Evolutionary conservation across 2,797 vertebrate species (phyloP).

Genomic region (Premnoplex brunnescens): DNA sequence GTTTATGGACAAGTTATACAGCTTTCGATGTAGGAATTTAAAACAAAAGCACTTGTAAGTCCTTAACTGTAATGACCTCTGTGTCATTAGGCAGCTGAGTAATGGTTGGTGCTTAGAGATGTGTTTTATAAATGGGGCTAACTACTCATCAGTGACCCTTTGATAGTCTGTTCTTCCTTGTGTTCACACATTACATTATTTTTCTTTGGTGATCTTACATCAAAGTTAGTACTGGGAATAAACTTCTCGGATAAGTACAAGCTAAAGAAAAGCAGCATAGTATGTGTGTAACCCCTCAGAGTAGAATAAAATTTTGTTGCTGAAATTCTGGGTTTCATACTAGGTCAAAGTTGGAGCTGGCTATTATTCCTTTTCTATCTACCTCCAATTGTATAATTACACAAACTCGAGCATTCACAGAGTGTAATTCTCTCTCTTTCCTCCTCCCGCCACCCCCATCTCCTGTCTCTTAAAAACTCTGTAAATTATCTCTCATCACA

Average conservation of each 20-base stretch:
- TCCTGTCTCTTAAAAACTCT: background rate
- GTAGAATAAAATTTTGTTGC: background rate
- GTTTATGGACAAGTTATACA: background rate
- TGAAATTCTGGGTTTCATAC: background rate
- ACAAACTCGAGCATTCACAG: background rate
- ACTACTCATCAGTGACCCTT: background rate
- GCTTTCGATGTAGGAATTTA: background rate
- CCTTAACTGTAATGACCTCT: background rate
- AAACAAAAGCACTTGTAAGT: background rate
- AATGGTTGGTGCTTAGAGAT: background rate
- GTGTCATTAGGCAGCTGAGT: background rate
- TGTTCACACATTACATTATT: background rate
- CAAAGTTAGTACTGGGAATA: background rate
- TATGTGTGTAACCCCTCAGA: background rate
- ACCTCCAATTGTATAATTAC: background rate
- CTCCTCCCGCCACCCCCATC: background rate
- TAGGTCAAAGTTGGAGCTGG: background rate
- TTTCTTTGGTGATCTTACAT: background rate
- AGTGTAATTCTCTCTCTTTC: background rate
- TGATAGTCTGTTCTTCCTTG: background rate
- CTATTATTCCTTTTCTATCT: background rate
- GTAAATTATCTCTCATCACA: background rate
- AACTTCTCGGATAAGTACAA: background rate
- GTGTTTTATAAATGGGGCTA: background rate
- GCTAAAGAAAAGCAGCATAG: background rate